Base-by-base conservation (phyloP, 2,113 vertebrate species). In the Laticauda laticaudata region DNA sequence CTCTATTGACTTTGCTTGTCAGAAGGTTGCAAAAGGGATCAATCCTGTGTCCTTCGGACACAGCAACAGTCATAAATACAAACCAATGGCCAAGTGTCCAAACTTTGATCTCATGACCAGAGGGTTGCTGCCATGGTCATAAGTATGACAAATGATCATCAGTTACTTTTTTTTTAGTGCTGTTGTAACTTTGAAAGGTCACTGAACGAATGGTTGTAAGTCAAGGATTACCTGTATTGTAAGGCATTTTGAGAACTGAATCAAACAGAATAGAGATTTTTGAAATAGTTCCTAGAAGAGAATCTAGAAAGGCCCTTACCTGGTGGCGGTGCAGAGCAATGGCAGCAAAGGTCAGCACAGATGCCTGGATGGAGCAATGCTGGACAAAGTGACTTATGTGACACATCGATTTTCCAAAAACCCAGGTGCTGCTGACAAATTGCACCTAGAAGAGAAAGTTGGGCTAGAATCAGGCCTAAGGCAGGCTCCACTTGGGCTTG, bases 301-400 rank as follows among this genome's bases (percentile, higher is more conserved):
- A 87, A 18, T 43, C 34, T 0, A 9, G 26, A 14, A 0, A 0
- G 5, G 0, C 0, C 4, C 94, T 39, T 96, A 98, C 98, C 97
- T 98, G 97, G 34, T 97, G 97, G 90, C 98, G 95, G 93, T 98
- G 98, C 94, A 98, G 93, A 3, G 98, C 98, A 2, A 98, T 98
- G 86, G 98, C 98, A 18, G 97, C 97, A 0, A 98, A 97, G 43
- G 98, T 98, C 86, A 98, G 96, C 34, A 98, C 97, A 3, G 98
- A 98, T 39, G 98, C 97, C 0, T 98, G 98, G 11, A 98, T 97
- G 0, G 98, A 98, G 90, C 98, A 98, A 94, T 98, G 98, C 93
- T 98, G 98, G 0, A 98, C 97, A 94, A 98, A 98, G 0, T 97
- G 96, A 94, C 98, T 98, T 20, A 98, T 26, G n/a, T 98, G 98